Evolutionary conservation across 2,797 vertebrate species (phyloP), one percentile per base, ranked within the genome.

Genomic region (Garrulus glandarius): DNA sequence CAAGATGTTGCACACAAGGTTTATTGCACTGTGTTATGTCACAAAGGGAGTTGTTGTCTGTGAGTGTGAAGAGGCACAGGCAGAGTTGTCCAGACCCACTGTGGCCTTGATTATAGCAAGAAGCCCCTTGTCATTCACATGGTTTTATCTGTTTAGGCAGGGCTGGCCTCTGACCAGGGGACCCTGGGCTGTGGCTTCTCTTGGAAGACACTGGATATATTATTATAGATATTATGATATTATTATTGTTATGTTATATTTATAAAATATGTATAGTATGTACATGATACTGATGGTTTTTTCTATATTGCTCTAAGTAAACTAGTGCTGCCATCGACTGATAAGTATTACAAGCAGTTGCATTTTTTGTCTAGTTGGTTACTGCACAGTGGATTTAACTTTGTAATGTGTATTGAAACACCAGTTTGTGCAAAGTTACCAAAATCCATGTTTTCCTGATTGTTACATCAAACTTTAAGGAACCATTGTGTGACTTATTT

Each of bases 1-100:
- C 94, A 94, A 95, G 92, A 88, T 92, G 71, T 72, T 95, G 85
- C 86, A 87, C 91, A 89, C 88, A 71, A 82, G 53, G 93, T 94
- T 97, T 95, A 87, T 91, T 95, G 88, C 89, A 63, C 55, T 95
- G 56, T 75, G 75, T 94, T 94, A 19, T 92, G 53, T 95, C 93
- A 72, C 53, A 70, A 63, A 93, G 79, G 84, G 96, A 95, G 95
- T 74, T 97, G 80, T 93, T 90, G n/a, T 36, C 17, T 64, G 18
- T 68, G 71, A 86, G 68, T 71, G 69, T 50, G 53, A 65, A 75
- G 75, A 81, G 86, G 57, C 75, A 72, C n/a, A 56, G 95, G 69
- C 74, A 81, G 49, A 61, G 26, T 70, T 81, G 53, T 56, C 65
- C 91, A 53, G 80, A 56, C 15, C 22, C 39, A 32, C 8, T 22